phyloP scores from a whole-genome alignment of 2,797 vertebrate species.

The Mus minutoides region DNA sequence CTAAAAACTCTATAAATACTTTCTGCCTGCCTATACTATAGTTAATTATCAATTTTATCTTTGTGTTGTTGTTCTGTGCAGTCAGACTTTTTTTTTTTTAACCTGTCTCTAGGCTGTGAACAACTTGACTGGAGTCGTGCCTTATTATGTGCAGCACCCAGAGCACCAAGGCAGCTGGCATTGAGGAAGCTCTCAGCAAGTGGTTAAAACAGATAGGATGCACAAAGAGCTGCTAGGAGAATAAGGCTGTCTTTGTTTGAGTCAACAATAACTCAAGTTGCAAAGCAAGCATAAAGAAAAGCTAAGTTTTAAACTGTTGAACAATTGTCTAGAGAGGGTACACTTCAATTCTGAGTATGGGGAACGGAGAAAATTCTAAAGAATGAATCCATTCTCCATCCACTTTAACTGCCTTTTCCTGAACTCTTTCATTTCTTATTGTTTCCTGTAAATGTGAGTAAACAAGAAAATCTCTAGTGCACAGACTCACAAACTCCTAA shows the following conservation, averaged over 20 bases:
- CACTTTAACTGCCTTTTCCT: background rate
- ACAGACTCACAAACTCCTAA: background rate
- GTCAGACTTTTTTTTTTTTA: background rate
- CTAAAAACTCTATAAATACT: background rate
- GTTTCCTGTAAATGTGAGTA: background rate
- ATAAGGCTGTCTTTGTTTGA: background rate
- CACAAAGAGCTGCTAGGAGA: background rate
- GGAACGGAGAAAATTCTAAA: background rate
- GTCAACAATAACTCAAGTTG: conserved; percentile 26
- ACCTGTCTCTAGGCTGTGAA: background rate
- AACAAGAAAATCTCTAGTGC: background rate
- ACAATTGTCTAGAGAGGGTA: background rate
- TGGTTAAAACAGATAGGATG: background rate
- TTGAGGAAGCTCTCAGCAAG: background rate
- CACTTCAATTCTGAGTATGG: background rate
- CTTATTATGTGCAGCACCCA: background rate
- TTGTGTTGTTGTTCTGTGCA: background rate
- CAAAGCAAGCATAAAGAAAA: conserved; percentile 1
- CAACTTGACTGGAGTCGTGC: background rate
- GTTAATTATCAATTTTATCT: conserved; percentile 51
- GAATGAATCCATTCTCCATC: background rate
- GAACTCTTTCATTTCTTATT: background rate
- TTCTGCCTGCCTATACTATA: background rate
- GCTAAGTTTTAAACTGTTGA: background rate
- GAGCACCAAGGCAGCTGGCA: background rate